Base-by-base conservation (phyloP, 2,888 invertebrate genomes). In the Anticlea derivata region DNA sequence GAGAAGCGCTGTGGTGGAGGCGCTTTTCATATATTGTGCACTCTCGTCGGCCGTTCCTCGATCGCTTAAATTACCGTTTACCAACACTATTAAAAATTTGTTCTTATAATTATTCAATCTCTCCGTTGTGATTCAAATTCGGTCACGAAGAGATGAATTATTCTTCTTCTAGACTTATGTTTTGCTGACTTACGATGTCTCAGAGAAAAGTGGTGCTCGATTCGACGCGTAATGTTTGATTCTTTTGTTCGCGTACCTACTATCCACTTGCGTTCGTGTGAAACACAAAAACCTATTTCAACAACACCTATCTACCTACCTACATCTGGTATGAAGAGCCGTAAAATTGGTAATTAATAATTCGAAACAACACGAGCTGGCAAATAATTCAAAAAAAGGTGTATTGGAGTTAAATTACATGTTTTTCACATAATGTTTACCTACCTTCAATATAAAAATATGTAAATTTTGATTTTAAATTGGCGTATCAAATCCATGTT, bases 171-270 rank as follows among this genome's bases (percentile, higher is more conserved):
- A 66, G 63, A 68, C 65, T 64, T 63, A 43, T 55, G 60, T 61
- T 63, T 68, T 66, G 69, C 70, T 62, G 58, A 60, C 41, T 68
- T 55, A 50, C 72, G 72, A 78, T 75, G 75, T 76, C 74, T 71
- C 74, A 69, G 78, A 74, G 78, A 80, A 83, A 82, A 78, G 72
- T 75, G 70, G 73, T 71, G 68, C 68, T 71, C 78, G 66, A 84
- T 86, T 87, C 78, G 85, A 74, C 78, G 74, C 81, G 82, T 83
- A n/a, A 74, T 80, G 83, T 86, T 83, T 78, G 74, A 64, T 80
- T 85, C 86, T 86, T 85, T 88, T 88, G 86, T 88, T 80, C 69
- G 64, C 66, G 55, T 59, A 73, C 20, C 5, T 30, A 31, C 78
- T 81, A 83, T 82, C 73, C 73, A 79, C 72, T 70, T 66, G 69